Evolutionary conservation across 2,113 vertebrate species (phyloP).

Genomic region (Stegostoma tigrinum): DNA sequence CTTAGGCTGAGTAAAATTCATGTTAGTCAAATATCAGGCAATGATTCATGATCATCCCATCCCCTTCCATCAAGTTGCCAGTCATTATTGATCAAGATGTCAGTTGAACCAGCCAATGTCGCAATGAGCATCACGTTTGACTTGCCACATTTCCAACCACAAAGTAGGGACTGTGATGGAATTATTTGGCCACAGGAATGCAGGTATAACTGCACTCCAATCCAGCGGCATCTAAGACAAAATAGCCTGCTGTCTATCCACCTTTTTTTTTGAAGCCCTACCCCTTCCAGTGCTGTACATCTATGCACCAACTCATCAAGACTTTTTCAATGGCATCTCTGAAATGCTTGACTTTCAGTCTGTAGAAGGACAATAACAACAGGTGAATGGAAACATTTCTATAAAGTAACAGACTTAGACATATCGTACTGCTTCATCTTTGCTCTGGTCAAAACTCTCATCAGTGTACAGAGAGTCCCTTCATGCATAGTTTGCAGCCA

Average conservation of each 20-base stretch:
- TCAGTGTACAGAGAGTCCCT: background rate
- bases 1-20: background rate
- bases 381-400: background rate
- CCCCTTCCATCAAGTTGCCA: background rate
- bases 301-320: background rate
- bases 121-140: background rate
- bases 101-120: background rate
- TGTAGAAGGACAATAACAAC: too few species aligned
- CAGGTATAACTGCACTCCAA: background rate
- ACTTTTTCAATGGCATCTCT: background rate
- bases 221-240: background rate
- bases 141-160: background rate
- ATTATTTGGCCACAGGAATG: background rate
- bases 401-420: background rate
- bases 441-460: background rate
- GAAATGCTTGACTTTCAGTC: background rate
- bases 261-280: background rate
- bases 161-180: background rate
- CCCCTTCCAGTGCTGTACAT: background rate
- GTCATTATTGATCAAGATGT: background rate
- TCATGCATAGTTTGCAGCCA: background rate
- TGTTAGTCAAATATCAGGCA: background rate
- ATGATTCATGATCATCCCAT: background rate
- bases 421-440: background rate
- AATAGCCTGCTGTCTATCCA: background rate